These are phyloP conservation scores for Cheirogaleus medius DNA, from an alignment of 2,113 vertebrate genomes.

Conservation along the genomic window DNA sequence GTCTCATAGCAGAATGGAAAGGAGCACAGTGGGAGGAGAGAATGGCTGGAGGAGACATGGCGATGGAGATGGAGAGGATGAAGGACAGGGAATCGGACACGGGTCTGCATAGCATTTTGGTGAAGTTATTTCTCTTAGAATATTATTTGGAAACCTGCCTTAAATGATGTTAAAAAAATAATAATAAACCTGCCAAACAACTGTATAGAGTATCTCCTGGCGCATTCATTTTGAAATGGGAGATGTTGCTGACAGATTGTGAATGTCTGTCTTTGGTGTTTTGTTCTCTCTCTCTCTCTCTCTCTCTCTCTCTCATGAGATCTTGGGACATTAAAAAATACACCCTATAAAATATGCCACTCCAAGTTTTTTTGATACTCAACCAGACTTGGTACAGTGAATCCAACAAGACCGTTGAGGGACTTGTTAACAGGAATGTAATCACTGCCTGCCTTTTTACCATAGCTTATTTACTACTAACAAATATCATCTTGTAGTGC, in stretches of 20 bases:
- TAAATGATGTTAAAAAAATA: constrained; percentile 28
- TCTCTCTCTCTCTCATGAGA: background rate
- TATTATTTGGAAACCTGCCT: constrained; percentile 5
- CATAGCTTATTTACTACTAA: constrained; percentile 55
- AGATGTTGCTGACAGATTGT: constrained; percentile 7
- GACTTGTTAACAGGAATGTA: constrained; percentile 55
- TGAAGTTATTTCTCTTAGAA: background rate
- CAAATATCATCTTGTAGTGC: constrained; percentile 48
- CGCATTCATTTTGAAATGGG: constrained; percentile 25
- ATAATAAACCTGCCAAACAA: constrained; percentile 15
- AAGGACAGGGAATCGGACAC: background rate
- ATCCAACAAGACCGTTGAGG: background rate
- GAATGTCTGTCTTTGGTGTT: background rate
- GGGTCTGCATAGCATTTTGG: background rate
- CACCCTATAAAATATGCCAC: background rate
- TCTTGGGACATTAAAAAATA: background rate
- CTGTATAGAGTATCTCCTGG: background rate
- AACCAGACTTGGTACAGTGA: constrained; percentile 10
- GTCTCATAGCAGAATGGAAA: background rate
- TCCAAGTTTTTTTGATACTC: background rate
- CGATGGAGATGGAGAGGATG: background rate
- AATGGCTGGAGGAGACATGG: background rate
- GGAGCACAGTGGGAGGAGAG: background rate
- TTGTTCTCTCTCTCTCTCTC: background rate
- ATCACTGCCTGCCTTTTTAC: constrained; percentile 54